Evolutionary conservation across 2,797 vertebrate genomes (phyloP), one percentile per base, ranked within the genome.

Genomic region (Synaphobranchus kaupii): DNA sequence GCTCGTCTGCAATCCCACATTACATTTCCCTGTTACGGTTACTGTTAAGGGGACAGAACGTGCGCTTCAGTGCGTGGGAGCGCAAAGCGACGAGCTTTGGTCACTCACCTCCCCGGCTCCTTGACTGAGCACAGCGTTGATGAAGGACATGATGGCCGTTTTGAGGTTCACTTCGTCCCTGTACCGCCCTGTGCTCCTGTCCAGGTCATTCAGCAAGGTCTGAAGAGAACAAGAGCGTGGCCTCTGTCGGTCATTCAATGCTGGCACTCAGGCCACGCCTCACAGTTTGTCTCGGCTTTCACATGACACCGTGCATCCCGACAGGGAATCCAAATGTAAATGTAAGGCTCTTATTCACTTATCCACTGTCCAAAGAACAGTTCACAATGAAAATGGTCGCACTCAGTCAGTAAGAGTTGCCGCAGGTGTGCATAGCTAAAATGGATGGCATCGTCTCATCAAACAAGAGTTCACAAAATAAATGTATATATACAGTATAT

Each of bases 61-160:
- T 48, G 78, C 28, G 44, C 47, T 48, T 81, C 44, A 50, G 28
- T 7, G 22, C 17, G 47, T 81, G 78, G 13, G 3, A 25, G 12
- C 2, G 52, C 52, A 73, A 81, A 81, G 6, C 7, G 78, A 47
- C 17, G 17, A 80, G 31, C 48, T 34, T 7, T 31, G 2, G n/a
- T 9, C 44, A 8, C 96, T 97, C 93, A 99, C 99, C 98, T 98
- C 98, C 89, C 98, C 99, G 2, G 98, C 97, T 1, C 98, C 99
- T 94, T 99, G 98, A 92, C 98, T 99, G 88, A 99, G 96, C 90
- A 99, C 98, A 0, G 99, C 99, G 0, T 99, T 99, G 91, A 99
- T 99, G 93, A 99, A 99, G 91, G 98, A 99, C 99, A 99, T 99
- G 94, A 99, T 99, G 89, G 99, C 98, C 0, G 98, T 99, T 95